Evolutionary conservation across 2,797 vertebrate species (phyloP).

Genomic region (Sebastes elongatus): DNA sequence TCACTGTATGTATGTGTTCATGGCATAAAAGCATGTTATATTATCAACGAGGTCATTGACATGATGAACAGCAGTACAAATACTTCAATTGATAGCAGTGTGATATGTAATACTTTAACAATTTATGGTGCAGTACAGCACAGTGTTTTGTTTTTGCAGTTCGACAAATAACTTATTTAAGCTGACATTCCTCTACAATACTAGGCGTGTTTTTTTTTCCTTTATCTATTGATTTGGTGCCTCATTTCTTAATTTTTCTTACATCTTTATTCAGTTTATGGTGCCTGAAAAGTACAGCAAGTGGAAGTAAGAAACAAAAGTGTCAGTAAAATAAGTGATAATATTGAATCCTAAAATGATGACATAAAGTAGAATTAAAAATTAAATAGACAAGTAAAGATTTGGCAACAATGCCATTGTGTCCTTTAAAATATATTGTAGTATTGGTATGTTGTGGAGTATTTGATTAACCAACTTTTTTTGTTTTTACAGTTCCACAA

Average conservation of each 20-base stretch:
- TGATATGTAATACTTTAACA: not conserved
- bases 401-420: not conserved
- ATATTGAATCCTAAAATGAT: too few relatives aligned
- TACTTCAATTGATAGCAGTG: not conserved
- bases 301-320: not conserved
- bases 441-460: not conserved
- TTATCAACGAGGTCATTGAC: not conserved
- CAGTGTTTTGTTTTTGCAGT: too few relatives aligned
- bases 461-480: not conserved
- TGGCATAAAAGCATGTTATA: not conserved
- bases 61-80: not conserved
- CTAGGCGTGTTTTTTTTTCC: too few relatives aligned
- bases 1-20: conserved; percentile 2
- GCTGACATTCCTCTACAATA: too few relatives aligned
- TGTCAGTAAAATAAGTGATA: not conserved
- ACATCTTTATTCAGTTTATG: too few relatives aligned
- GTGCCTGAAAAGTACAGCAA: not conserved
- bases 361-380: not conserved
- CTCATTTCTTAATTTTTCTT: not conserved
- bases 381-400: not conserved
- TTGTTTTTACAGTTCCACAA: not conserved
- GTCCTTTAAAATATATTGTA: not conserved
- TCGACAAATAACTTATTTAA: too few relatives aligned
- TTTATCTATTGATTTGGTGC: not conserved
- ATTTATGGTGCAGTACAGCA: not conserved